Evolutionary conservation across 2,888 invertebrate species (phyloP).

Genomic region (Cryptus viduatorius): DNA sequence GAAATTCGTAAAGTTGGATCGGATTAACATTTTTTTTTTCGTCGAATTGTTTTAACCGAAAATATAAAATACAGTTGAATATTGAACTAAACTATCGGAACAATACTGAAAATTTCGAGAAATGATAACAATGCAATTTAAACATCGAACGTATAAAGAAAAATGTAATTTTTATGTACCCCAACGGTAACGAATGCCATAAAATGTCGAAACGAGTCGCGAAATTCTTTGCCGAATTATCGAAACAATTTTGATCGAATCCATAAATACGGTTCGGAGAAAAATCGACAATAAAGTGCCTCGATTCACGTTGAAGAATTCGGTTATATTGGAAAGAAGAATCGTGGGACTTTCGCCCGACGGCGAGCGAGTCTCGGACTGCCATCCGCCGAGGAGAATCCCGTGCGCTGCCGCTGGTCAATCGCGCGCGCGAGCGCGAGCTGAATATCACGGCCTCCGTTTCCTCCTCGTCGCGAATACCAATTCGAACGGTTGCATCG

Average conservation of each 20-base stretch:
- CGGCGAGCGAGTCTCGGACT: constrained; percentile 26
- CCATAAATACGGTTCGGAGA: constrained; percentile 10
- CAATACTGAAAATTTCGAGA: no score
- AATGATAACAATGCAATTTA: background rate
- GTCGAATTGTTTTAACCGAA: no score
- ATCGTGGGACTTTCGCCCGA: constrained; percentile 58
- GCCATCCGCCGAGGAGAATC: background rate
- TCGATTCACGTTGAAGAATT: constrained; percentile 29
- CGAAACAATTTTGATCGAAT: constrained; percentile 33
- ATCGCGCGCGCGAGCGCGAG: constrained; percentile 49
- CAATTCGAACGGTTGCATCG: constrained; percentile 66
- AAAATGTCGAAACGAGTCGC: background rate
- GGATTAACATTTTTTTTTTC: no score
- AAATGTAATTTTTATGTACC: background rate
- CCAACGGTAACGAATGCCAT: background rate
- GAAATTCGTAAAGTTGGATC: no score
- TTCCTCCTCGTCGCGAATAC: constrained; percentile 65
- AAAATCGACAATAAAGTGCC: constrained; percentile 42
- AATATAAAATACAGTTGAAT: no score
- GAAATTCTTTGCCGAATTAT: constrained; percentile 1
- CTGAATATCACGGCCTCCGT: constrained; percentile 55
- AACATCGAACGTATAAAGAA: background rate
- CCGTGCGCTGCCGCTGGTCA: constrained; percentile 24
- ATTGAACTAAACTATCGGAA: no score
- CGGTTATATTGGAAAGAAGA: constrained; percentile 17